These are phyloP conservation scores for Caranx melampygus DNA, from an alignment of 2,113 vertebrate genomes.

Conservation along the genomic window DNA sequence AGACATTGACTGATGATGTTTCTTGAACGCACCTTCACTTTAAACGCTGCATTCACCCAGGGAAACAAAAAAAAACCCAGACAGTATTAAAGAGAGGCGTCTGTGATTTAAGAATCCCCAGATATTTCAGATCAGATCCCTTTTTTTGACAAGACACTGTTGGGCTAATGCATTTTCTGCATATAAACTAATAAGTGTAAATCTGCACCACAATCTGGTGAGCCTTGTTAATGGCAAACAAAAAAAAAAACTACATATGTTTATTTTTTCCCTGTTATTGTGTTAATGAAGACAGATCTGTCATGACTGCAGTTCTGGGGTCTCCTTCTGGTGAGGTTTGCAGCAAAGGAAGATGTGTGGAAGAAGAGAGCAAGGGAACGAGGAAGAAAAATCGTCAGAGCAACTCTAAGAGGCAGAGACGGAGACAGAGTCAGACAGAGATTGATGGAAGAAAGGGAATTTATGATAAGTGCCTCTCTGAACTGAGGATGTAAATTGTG, in stretches of 20 bases:
- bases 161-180: slow-evolving; percentile 70
- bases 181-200: slow-evolving; percentile 71
- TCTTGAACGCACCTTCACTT: neutral
- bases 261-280: slow-evolving; percentile 19
- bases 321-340: slow-evolving; percentile 56
- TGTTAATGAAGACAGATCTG: slow-evolving; percentile 73
- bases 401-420: slow-evolving; percentile 27
- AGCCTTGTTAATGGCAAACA: slow-evolving; percentile 54
- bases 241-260: slow-evolving; percentile 8
- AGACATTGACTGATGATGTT: slow-evolving; percentile 6
- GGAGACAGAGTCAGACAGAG: slow-evolving; percentile 32
- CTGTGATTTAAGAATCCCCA: slow-evolving; percentile 46
- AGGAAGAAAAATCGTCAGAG: slow-evolving; percentile 8
- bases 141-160: slow-evolving; percentile 47
- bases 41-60: neutral
- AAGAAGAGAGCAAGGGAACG: neutral
- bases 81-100: slow-evolving; percentile 18
- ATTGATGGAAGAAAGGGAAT: slow-evolving; percentile 53
- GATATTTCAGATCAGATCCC: slow-evolving; percentile 64
- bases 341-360: slow-evolving; percentile 22
- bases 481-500: slow-evolving; percentile 58
- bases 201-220: slow-evolving; percentile 68
- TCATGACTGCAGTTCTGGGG: slow-evolving; percentile 49
- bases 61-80: slow-evolving; percentile 16
- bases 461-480: slow-evolving; percentile 59